Evolutionary conservation across 2,888 invertebrate species (phyloP).

Genomic region (Pandemis corylana): DNA sequence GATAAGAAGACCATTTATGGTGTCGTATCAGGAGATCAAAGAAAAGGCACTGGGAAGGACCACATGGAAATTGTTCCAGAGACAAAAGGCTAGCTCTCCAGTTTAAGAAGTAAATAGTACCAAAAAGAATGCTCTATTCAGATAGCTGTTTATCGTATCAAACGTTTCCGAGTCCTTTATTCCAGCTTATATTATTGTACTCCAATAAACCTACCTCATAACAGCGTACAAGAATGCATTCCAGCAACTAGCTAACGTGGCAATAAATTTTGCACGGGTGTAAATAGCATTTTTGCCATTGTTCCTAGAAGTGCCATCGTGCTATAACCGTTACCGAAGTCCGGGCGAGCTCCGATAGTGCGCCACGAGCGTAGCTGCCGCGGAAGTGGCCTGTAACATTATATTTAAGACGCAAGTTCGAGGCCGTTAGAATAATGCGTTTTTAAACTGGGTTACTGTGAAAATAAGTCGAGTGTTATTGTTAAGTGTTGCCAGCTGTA

Average conservation of each 20-base stretch:
- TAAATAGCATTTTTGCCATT: conserved; percentile 42
- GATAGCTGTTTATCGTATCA: too few relatives aligned
- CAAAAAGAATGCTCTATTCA: too few relatives aligned
- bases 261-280: conserved; percentile 32
- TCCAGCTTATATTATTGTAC: too few relatives aligned
- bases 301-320: conserved; percentile 30
- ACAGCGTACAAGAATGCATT: conserved; percentile 12
- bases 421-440: not conserved
- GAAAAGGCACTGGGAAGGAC: too few relatives aligned
- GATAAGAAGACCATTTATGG: too few relatives aligned
- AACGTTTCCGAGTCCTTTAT: too few relatives aligned
- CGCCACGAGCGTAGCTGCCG: conserved; percentile 7
- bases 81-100: too few relatives aligned
- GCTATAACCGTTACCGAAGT: conserved; percentile 40
- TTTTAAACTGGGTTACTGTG: not conserved
- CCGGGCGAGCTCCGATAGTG: conserved; percentile 34
- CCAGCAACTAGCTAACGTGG: conserved; percentile 10
- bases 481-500: not conserved
- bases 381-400: conserved; percentile 16
- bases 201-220: not conserved
- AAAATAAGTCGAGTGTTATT: not conserved
- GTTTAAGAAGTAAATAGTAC: too few relatives aligned
- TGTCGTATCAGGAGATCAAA: too few relatives aligned
- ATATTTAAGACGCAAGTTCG: conserved; percentile 8
- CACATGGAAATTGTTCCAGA: too few relatives aligned